A percentile compares a stretch with the other conserved stretches of the same genome.
phyloP scores from a whole-genome alignment of 2,113 vertebrate species.

The Cryptomyrus ogoouensis region DNA sequence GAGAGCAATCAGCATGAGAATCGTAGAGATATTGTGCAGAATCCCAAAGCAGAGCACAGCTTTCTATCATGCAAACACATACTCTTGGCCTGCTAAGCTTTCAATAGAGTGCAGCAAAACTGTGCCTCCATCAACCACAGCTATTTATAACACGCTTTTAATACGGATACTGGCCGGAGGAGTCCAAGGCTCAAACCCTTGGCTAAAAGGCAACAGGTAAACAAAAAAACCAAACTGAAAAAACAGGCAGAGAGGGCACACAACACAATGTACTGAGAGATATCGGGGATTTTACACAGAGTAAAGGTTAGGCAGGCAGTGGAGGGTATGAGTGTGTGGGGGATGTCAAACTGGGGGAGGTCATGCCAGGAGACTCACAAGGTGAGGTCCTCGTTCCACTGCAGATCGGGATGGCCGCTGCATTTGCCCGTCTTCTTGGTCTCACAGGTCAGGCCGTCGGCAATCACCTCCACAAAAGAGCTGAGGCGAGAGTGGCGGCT shows the following conservation, averaged over 20 bases:
- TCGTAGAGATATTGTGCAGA: neutral
- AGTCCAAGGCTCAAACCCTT: neutral
- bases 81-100: neutral
- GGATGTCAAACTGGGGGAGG: neutral
- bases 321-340: neutral
- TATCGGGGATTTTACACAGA: neutral
- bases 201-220: neutral
- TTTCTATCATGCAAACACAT: neutral
- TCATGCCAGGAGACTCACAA: constrained; percentile 59
- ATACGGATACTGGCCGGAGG: neutral
- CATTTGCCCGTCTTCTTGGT: constrained; percentile 92
- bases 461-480: constrained; percentile 85
- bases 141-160: neutral
- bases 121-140: neutral
- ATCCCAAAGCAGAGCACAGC: neutral
- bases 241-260: neutral
- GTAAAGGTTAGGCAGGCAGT: neutral
- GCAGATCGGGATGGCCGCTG: constrained; percentile 78
- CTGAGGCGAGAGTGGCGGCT: constrained; percentile 72
- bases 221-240: neutral
- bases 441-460: constrained; percentile 78
- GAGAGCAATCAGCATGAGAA: neutral
- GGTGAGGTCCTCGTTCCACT: constrained; percentile 87
- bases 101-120: neutral
- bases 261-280: neutral